phyloP scores from a whole-genome alignment of 2,113 vertebrate genomes.

The Sardina pilchardus region DNA sequence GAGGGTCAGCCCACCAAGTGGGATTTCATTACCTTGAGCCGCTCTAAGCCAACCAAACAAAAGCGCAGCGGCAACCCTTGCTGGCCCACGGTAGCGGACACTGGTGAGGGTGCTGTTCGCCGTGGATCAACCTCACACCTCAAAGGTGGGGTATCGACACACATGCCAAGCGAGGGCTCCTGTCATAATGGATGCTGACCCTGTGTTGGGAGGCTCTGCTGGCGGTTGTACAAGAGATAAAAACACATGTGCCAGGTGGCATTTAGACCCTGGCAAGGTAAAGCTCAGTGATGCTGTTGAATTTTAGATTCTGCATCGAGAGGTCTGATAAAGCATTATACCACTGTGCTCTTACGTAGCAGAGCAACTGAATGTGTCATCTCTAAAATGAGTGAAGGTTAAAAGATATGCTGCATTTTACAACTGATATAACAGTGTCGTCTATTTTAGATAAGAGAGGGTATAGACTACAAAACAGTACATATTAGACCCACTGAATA shows the following conservation, averaged over 20 bases:
- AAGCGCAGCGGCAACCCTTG: background rate
- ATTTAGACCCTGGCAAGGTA: background rate
- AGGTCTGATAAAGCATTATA: background rate
- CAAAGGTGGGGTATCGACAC: background rate
- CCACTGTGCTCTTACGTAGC: background rate
- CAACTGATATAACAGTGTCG: background rate
- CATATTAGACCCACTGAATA: background rate
- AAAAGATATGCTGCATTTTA: background rate
- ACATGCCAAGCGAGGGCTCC: background rate
- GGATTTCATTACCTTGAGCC: background rate
- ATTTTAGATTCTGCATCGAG: background rate
- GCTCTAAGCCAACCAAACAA: background rate
- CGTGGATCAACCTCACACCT: background rate
- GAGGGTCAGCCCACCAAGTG: background rate
- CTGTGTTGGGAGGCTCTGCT: background rate
- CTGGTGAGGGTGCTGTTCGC: background rate
- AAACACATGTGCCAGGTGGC: background rate
- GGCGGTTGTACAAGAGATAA: background rate
- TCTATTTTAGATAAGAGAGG: background rate
- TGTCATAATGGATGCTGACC: background rate
- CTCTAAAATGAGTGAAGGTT: background rate
- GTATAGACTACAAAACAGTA: background rate
- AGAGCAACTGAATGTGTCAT: background rate
- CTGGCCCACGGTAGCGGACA: background rate
- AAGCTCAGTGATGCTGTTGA: background rate